Conservation (phyloP, 2,113 vertebrate genomes). For the Campylomormyrus numenius region DNA sequence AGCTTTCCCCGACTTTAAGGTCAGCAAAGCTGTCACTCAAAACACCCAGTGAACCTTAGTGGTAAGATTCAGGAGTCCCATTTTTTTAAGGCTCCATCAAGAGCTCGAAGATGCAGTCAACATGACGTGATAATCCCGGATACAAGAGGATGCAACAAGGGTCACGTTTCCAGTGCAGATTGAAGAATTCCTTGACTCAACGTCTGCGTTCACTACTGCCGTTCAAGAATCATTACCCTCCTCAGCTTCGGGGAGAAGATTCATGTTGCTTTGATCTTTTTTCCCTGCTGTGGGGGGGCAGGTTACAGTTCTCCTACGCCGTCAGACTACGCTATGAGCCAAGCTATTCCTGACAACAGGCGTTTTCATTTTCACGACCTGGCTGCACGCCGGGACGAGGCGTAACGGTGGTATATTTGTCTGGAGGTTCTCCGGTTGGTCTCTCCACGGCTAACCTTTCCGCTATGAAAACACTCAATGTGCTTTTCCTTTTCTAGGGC, state of each 20-base stretch:
- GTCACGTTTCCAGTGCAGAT: not conserved
- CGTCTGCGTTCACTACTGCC: not conserved
- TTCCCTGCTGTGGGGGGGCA: not conserved
- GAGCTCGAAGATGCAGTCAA: not conserved
- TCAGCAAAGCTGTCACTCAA: not conserved
- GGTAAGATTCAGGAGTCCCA: not conserved
- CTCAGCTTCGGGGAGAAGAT: not conserved
- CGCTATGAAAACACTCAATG: not conserved
- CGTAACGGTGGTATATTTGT: not conserved
- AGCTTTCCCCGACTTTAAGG: not conserved
- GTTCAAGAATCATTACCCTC: not conserved
- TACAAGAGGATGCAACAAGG: not conserved
- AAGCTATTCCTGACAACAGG: not conserved
- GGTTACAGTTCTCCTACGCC: not conserved
- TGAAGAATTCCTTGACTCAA: not conserved
- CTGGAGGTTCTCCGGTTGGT: not conserved
- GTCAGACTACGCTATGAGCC: not conserved
- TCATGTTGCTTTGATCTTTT: not conserved
- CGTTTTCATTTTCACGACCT: not conserved
- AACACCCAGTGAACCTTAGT: not conserved
- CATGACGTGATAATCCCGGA: not conserved
- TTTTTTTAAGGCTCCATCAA: not conserved
- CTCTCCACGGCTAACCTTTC: not conserved
- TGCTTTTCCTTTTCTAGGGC: not conserved
- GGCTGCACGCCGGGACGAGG: not conserved